phyloP scores from a whole-genome alignment of 2,113 vertebrate species.

The Callaeas wilsoni region DNA sequence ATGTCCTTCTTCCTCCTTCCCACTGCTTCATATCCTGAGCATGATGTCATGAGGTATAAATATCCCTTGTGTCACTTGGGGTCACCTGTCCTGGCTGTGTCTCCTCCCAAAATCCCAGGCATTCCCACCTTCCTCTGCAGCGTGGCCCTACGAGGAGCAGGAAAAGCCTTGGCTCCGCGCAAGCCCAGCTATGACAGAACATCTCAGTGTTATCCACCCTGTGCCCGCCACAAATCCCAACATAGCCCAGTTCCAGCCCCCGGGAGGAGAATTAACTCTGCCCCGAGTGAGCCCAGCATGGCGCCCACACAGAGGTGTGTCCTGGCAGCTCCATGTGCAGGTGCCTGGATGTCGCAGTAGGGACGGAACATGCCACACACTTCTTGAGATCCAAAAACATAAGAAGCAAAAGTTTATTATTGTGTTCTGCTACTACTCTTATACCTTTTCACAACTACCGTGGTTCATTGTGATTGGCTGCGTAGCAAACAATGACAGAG shows the following conservation, averaged over 20 bases:
- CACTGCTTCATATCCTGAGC: background rate
- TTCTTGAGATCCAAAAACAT: too few relatives aligned
- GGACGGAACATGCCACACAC: too few relatives aligned
- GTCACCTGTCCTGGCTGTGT: background rate
- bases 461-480: too few relatives aligned
- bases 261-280: rapidly evolving
- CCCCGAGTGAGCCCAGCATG: background rate
- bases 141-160: background rate
- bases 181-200: background rate
- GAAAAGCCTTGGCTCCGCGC: background rate
- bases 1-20: background rate
- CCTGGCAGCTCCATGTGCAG: too few relatives aligned
- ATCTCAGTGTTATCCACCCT: rapidly evolving
- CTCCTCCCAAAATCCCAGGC: background rate
- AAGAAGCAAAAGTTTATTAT: too few relatives aligned
- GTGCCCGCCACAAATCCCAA: background rate
- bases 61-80: background rate
- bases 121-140: background rate
- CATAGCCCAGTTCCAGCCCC: background rate
- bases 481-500: too few relatives aligned
- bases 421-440: too few relatives aligned
- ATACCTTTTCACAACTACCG: too few relatives aligned
- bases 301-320: too few relatives aligned
- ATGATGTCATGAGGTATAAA: background rate
- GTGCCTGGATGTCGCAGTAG: too few relatives aligned